Base-by-base conservation (phyloP, 2,888 invertebrate genomes). In the Hyposoter dolosus region DNA sequence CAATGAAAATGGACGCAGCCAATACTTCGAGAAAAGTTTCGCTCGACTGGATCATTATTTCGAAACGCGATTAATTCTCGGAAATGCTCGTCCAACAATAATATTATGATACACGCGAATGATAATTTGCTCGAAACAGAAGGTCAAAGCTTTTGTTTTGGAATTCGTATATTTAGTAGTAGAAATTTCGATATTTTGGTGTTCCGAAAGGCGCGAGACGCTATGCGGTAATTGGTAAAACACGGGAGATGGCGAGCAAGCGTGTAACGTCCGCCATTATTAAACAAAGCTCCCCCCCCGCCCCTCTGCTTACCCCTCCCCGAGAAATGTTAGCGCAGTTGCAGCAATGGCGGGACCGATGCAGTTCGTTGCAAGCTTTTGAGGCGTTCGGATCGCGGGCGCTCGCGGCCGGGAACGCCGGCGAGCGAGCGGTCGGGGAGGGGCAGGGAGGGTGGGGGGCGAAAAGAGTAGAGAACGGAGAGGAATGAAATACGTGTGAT, bases 331-430 rank as follows among this genome's bases (percentile, higher is more conserved):
- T 56, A 10, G n/a, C n/a, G 47, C 45, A 12, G 71, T 75, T 84
- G 85, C 82, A 79, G 72, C 82, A 82, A 85, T 79, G 87, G 85
- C 78, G 80, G 75, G 50, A 69, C 63, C 79, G 82, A 82, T 85
- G 82, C 82, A 85, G 68, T 82, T 80, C 63, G 74, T 50, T 77
- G 86, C 80, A 82, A 15, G 75, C 74, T 53, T 17, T 40, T 35
- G 72, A 60, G 35, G 63, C 60, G 35, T 65, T 63, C 53, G 63
- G 72, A 88, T 83, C 72, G 84, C 23, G 12, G 80, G 66, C 60
- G 68, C 72, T 23, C 72, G 43, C 72, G 43, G 69, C 28, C 74
- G 72, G 65, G 28, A 17, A 81, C 81, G 66, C 83, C 78, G 32
- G 82, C 77, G 60, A 43, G 81, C 15, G 56, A 23, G 28, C 17